Evolutionary conservation across 2,113 vertebrate species (phyloP), one percentile per base, ranked within the genome.

Genomic region (Cyanoderma ruficeps): DNA sequence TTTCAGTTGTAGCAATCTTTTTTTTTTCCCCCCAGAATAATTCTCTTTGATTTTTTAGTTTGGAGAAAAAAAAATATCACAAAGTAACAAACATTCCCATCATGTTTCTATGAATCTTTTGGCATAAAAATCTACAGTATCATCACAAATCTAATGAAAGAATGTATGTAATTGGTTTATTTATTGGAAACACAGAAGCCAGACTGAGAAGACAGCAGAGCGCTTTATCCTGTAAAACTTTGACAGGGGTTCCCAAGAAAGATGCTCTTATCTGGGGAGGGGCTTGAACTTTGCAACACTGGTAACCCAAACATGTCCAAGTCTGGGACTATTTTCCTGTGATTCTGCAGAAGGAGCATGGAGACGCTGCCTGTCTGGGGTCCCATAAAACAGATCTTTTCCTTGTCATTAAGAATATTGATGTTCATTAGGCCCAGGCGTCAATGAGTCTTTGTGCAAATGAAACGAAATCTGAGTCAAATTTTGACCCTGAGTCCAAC

Each of bases 371-470:
- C 97, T 97, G 98, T 96, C 98, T 98, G 97, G 97, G 98, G 98
- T 98, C 98, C 98, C 98, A 97, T 97, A 97, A 97, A 97, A 98
- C 97, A 97, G 98, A 98, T 98, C 98, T 98, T 98, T 98, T 98
- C 98, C 97, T 98, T 98, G 98, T 99, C 98, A 98, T 98, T 98
- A 98, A 98, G 98, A 97, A 98, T 99, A 99, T 99, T 98, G 99
- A 99, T 98, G 99, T 98, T 98, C 98, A 98, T 98, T 97, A 98
- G 97, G 97, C 97, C 92, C 97, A 98, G 99, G 99, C 99, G 99
- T 99, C 99, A 98, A 98, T 96, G 98, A 99, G 99, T 99, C 99
- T 98, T 99, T 98, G 98, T 98, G 99, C 98, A 98, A 99, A 99
- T 98, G 98, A 98, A 99, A 98, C 97, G 99, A 99, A 99, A 99